These are phyloP conservation scores for Aphrophora alni DNA, from an alignment of 2,888 invertebrate genomes.

Conservation along the genomic window DNA sequence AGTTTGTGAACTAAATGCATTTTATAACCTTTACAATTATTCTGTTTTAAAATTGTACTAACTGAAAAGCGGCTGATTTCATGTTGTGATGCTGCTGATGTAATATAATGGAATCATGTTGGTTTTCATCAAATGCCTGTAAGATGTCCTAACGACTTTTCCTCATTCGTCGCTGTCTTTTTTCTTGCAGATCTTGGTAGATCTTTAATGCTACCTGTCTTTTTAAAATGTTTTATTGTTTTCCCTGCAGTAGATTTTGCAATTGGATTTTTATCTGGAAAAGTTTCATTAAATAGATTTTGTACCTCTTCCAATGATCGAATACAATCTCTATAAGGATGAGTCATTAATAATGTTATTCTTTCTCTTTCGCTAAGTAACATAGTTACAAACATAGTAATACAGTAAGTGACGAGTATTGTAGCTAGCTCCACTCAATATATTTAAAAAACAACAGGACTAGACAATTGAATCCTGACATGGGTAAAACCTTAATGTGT, in stretches of 20 bases:
- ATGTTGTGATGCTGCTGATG: too few species aligned
- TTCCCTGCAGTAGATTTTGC: not conserved
- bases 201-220: conserved; percentile 3
- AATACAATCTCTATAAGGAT: not conserved
- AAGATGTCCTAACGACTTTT: not conserved
- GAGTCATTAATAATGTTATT: not conserved
- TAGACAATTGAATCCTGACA: too few species aligned
- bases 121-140: too few species aligned
- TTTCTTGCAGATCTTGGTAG: not conserved
- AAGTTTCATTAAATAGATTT: not conserved
- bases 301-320: not conserved
- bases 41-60: too few species aligned
- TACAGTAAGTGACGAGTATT: too few species aligned
- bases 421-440: too few species aligned
- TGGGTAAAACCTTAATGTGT: too few species aligned
- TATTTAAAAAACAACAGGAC: too few species aligned
- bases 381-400: not conserved
- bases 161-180: not conserved
- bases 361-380: not conserved
- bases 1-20: too few species aligned
- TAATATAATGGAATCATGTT: not conserved
- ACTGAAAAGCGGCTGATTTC: too few species aligned
- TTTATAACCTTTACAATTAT: too few species aligned
- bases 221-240: not conserved
- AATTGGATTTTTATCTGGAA: not conserved